Percentiles rank a stretch among this genome's conserved stretches.
phyloP scores from a whole-genome alignment of 2,797 vertebrate species.

The Lepidocolaptes lacrymiger region DNA sequence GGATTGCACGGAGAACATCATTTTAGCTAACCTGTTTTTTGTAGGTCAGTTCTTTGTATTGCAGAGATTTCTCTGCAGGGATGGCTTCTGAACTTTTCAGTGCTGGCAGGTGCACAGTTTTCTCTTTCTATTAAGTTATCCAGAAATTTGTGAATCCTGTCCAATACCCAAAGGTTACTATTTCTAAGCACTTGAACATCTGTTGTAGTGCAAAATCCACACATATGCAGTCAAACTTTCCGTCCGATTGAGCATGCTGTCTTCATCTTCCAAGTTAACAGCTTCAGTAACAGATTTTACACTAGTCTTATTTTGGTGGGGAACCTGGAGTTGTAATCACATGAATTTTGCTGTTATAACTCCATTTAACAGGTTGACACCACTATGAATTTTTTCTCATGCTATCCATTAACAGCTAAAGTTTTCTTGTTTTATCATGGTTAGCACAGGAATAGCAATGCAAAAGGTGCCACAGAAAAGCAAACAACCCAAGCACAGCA shows the following conservation, averaged over 20 bases:
- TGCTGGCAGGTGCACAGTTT: not conserved
- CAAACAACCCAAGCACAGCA: not conserved
- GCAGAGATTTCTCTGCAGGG: not conserved
- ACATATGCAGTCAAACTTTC: not conserved
- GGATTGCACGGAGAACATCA: not conserved
- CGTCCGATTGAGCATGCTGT: not conserved
- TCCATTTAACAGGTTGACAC: not conserved
- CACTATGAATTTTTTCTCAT: not conserved
- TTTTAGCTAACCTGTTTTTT: not conserved
- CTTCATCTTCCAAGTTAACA: not conserved
- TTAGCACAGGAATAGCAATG: not conserved
- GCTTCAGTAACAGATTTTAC: not conserved
- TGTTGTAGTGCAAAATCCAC: not conserved
- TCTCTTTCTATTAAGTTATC: not conserved
- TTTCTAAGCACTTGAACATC: not conserved
- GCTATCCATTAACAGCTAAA: not conserved
- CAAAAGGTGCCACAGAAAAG: not conserved
- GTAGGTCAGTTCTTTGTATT: not conserved
- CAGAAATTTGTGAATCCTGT: not conserved
- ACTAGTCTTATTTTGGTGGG: not conserved
- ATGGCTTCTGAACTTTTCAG: not conserved
- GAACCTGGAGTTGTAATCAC: not conserved
- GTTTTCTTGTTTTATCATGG: not conserved
- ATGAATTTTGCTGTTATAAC: not conserved
- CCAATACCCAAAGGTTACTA: not conserved